A percentile compares a stretch with the other conserved stretches of the same genome.
These are phyloP conservation scores for Volucella bombylans DNA, from an alignment of 2,888 invertebrate species.

Conservation along the genomic window DNA sequence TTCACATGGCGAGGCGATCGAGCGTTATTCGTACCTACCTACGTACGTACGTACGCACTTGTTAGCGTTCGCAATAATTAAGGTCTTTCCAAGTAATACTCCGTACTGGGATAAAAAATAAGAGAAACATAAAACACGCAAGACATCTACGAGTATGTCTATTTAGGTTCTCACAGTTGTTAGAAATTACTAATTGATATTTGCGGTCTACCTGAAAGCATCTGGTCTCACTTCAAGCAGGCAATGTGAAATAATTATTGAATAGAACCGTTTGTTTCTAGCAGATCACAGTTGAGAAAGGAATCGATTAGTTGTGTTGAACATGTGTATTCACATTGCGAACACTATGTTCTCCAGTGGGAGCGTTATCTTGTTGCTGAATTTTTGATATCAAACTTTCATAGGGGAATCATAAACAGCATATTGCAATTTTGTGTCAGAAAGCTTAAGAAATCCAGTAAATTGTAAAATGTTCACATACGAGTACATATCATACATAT, in stretches of 20 bases:
- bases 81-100: conserved; percentile 66
- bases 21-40: conserved; percentile 21
- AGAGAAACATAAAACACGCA: conserved; percentile 32
- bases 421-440: conserved; percentile 25
- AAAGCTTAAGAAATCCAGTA: background rate
- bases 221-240: conserved; percentile 54
- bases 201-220: conserved; percentile 73
- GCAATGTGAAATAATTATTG: conserved; percentile 55
- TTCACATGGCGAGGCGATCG: conserved; percentile 60
- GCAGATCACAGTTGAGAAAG: conserved; percentile 48
- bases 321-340: conserved; percentile 62
- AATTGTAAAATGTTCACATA: too few species aligned
- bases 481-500: too few species aligned
- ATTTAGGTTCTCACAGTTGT: conserved; percentile 73
- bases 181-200: conserved; percentile 74
- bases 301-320: conserved; percentile 68
- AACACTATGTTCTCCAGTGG: conserved; percentile 64
- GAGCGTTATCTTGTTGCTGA: conserved; percentile 46
- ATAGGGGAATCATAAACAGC: conserved; percentile 27
- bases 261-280: conserved; percentile 69
- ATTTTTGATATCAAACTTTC: background rate
- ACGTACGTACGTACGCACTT: background rate
- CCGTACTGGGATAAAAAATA: conserved; percentile 47
- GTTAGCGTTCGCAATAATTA: conserved; percentile 64
- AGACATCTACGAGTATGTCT: conserved; percentile 66